phyloP scores from a whole-genome alignment of 2,888 invertebrate species.

The Coecobrya sp. region DNA sequence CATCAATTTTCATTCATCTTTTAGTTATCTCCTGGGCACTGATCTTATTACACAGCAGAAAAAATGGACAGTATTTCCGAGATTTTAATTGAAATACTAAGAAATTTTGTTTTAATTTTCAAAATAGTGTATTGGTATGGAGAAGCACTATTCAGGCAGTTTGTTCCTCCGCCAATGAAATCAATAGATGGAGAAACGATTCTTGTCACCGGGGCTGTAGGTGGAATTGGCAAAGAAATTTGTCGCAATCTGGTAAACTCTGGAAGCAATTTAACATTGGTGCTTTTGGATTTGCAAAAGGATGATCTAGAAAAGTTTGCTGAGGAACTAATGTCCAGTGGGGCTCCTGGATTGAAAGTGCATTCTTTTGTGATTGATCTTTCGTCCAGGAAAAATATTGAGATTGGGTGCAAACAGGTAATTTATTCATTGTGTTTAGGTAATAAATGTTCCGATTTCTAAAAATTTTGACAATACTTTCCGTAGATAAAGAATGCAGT shows the following conservation, averaged over 20 bases:
- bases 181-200: constrained; percentile 59
- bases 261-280: constrained; percentile 89
- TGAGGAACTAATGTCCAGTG: constrained; percentile 88
- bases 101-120: too few species aligned
- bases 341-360: constrained; percentile 88
- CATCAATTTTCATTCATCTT: too few species aligned
- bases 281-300: constrained; percentile 91
- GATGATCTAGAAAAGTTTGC: constrained; percentile 88
- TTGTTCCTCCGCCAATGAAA: constrained; percentile 62
- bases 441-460: too few species aligned
- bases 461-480: too few species aligned
- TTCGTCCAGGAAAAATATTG: constrained; percentile 89
- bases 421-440: too few species aligned
- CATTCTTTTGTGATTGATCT: constrained; percentile 90
- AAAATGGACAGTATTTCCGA: too few species aligned
- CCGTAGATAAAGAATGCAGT: too few species aligned
- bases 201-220: constrained; percentile 90
- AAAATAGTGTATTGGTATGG: constrained; percentile 41
- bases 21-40: too few species aligned
- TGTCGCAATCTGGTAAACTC: constrained; percentile 89
- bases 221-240: constrained; percentile 91
- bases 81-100: too few species aligned
- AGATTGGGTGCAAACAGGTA: constrained; percentile 27
- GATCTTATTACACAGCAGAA: too few species aligned
- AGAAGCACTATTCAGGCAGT: constrained; percentile 18